Base-by-base conservation (phyloP, 2,888 invertebrate species). In the Scaptomyza cyrtandrae region DNA sequence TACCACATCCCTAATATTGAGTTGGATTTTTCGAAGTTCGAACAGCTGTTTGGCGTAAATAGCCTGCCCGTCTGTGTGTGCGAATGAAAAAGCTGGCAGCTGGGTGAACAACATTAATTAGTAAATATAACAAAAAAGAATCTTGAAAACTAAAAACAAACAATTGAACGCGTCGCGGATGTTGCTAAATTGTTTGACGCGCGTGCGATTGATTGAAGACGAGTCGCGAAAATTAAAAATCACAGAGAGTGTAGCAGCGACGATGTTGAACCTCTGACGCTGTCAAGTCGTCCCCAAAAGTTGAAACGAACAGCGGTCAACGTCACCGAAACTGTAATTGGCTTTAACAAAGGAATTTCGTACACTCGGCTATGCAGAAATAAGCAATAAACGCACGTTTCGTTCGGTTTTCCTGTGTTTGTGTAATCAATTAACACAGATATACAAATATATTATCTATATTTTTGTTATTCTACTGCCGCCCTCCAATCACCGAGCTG, bases 281-380 rank as follows among this genome's bases (percentile, higher is more conserved):
- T 73, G 69, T 37, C 61, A 75, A 71, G 16, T 67, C 59, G 75
- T 57, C 53, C 50, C 46, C 61, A 65, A 67, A 76, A 73, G 65
- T 64, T 72, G 56, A 67, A 43, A 44, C 41, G 73, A 71, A 46
- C 59, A 59, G 59, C 71, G 75, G 75, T 64, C 80, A 80, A 80
- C 80, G 84, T 80, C 80, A 80, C 61, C 75, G 79, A 78, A 71
- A 55, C 48, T 70, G 60, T 74, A 81, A 80, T 82, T 80, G 68
- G 56, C 65, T 49, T 48, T 50, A 77, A 69, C 65, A 70, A 72
- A 58, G 72, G 58, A 71, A 75, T 68, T 71, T 60, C 68, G 33
- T 55, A 24, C 11, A 53, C 49, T 33, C 29, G 53, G 46, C 50
- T 31, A 61, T 72, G 57, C 43, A 56, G 41, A 55, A 44, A 45